Percentiles rank a stretch among this genome's conserved stretches.
These are phyloP conservation scores for Stomorhina lunata DNA, from an alignment of 2,888 invertebrate genomes.

Conservation along the genomic window DNA sequence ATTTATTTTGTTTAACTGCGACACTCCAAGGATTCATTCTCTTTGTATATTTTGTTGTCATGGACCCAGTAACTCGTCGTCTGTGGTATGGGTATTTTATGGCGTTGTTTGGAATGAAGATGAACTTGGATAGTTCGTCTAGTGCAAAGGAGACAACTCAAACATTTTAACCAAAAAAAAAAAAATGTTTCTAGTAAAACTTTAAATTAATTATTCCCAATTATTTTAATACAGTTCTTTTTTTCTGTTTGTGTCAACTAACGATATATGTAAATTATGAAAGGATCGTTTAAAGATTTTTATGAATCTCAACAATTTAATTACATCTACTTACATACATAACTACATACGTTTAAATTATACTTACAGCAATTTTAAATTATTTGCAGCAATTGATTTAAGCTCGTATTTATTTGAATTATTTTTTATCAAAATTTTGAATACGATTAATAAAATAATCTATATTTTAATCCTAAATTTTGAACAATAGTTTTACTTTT, in stretches of 20 bases:
- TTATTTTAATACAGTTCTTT: too few species aligned
- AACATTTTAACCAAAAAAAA: conserved; percentile 54
- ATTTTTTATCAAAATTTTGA: too few species aligned
- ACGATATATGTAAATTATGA: too few species aligned
- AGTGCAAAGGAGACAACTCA: conserved; percentile 68
- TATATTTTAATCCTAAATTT: not conserved
- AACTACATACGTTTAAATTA: too few species aligned
- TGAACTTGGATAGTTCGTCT: conserved; percentile 56
- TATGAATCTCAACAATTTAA: not conserved
- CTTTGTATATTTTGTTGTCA: conserved; percentile 83
- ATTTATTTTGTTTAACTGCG: conserved; percentile 83
- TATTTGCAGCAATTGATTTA: too few species aligned
- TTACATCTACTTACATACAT: too few species aligned
- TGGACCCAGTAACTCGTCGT: conserved; percentile 82
- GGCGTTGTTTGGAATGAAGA: conserved; percentile 61
- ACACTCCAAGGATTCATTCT: conserved; percentile 83
- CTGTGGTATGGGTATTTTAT: conserved; percentile 79
- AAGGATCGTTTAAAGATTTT: not conserved
- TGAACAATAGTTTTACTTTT: not conserved
- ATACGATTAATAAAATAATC: not conserved
- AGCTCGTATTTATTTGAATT: not conserved
- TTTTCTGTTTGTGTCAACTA: too few species aligned
- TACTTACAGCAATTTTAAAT: not conserved
- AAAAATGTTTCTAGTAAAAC: not conserved
- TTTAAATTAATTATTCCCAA: not conserved